Evolutionary conservation across 1,140 invertebrate species (phyloP), one percentile per base, ranked within the genome.

Genomic region (Dufourea novaeangliae): DNA sequence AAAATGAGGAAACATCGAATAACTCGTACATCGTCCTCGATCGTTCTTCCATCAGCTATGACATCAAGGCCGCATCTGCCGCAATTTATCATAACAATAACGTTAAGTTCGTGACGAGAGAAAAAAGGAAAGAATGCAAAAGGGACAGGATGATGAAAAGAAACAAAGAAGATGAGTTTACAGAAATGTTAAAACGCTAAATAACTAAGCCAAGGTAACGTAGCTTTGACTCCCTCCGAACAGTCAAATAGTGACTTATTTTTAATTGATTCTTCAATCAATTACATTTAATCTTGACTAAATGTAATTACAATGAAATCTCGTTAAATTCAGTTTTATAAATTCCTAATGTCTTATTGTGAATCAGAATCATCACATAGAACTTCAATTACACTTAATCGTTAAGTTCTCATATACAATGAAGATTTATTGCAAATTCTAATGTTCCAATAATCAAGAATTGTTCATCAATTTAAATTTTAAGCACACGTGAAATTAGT

Each of bases 61-160:
- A 84, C 72, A 77, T 68, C 83, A 84, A 84, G 83, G 83, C 82
- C 83, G 62, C 32, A 17, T 50, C n/a, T 39, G 17, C 29, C 34
- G 27, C 46, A 54, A 82, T 83, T 79, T 70, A 78, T 82, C 69
- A 70, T 63, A 70, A 73, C 14, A 32, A 68, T 72, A 82, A 32
- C 68, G 63, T 41, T 20, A 50, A 72, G 52, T 41, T 46, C 63
- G 63, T 37, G 63, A 73, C 46, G 46, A 20, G 11, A 8, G 46
- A 11, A n/a, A 27, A 41, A 32, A 66, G 46, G 25, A 25, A 44
- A 32, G n/a, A n/a, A 7, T 12, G 34, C 17, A 54, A 2, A 64
- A 68, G 34, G 14, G 11, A 64, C 32, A 20, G n/a, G 11, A 37
- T 1, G n/a, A 22, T 17, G 8, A 22, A 34, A 11, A 25, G 10